Evolutionary conservation across 1,140 invertebrate genomes (phyloP), one percentile per base, ranked within the genome.

Genomic region (Lepidotrigona ventralis): DNA sequence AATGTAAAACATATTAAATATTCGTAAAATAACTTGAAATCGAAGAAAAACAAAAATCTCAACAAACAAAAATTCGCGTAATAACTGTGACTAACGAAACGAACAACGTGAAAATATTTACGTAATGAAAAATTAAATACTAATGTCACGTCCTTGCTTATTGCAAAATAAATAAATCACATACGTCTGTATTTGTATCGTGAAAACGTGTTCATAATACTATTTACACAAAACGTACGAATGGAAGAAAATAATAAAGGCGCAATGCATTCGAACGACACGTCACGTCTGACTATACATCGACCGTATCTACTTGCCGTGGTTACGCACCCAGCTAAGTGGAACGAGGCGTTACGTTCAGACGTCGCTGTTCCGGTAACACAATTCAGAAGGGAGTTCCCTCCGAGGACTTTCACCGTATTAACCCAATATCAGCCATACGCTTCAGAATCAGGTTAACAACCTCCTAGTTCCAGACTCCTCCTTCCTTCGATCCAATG

Each of bases 391-490:
- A 74, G 82, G 87, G 78, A 89, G 85, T 88, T 88, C 84, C 80
- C 85, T 86, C 87, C 56, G 79, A 82, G 87, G 83, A 89, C 85
- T 89, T 88, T 89, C 88, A 81, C 85, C 85, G 83, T 89, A 89
- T 89, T 86, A 88, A 84, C 79, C 87, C 88, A 89, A 88, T 89
- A 89, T 89, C 86, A 86, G 84, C 80, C 81, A 80, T 89, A 86
- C 79, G 86, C 76, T 88, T 86, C 76, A 79, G 86, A 89, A 84
- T 86, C 81, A 64, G 80, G 81, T 84, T 88, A 89, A 89, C 78
- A 84, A 89, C 82, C 86, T 69, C 39, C 63, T 77, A 58, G 46
- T 58, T 58, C 46, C 60, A 51, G 75, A 74, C 84, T 80, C 76
- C 76, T 54, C 17, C 68, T 58, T 60, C 56, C 54, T 33, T 64